These are phyloP conservation scores for Pollenia amentaria DNA, from an alignment of 2,888 invertebrate species.

Conservation along the genomic window DNA sequence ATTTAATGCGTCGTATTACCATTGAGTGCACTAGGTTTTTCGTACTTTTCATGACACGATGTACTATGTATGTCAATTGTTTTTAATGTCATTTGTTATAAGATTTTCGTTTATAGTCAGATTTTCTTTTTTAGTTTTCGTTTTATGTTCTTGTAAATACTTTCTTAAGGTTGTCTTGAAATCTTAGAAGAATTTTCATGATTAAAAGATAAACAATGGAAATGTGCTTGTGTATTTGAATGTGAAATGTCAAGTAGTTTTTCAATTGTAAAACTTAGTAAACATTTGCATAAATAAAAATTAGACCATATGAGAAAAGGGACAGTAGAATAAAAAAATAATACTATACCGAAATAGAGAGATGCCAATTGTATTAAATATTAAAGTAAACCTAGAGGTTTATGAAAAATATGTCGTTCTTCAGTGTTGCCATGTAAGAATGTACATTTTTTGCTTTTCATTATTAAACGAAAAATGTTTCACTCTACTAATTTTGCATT, in stretches of 20 bases:
- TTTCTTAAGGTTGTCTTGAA: slow-evolving; percentile 36
- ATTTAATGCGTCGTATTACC: not conserved
- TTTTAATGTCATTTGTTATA: slow-evolving; percentile 23
- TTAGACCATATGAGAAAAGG: no score
- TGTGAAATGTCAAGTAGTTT: not conserved
- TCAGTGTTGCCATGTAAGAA: no score
- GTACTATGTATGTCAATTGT: slow-evolving; percentile 44
- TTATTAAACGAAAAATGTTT: no score
- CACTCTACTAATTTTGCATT: no score
- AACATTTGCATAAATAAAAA: no score
- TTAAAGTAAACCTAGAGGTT: no score
- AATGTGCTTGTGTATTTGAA: not conserved
- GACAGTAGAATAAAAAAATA: no score
- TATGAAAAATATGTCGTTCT: no score
- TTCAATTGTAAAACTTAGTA: not conserved
- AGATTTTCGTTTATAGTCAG: slow-evolving; percentile 4
- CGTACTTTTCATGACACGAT: slow-evolving; percentile 2
- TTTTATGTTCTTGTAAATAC: not conserved
- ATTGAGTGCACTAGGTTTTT: slow-evolving; percentile 33
- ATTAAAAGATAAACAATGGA: not conserved
- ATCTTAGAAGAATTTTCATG: slow-evolving; percentile 5
- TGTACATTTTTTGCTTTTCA: no score
- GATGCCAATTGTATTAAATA: no score
- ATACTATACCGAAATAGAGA: no score
- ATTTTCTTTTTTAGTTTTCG: not conserved